Evolutionary conservation across 2,113 vertebrate species (phyloP), one percentile per base, ranked within the genome.

Genomic region (Anolis carolinensis): DNA sequence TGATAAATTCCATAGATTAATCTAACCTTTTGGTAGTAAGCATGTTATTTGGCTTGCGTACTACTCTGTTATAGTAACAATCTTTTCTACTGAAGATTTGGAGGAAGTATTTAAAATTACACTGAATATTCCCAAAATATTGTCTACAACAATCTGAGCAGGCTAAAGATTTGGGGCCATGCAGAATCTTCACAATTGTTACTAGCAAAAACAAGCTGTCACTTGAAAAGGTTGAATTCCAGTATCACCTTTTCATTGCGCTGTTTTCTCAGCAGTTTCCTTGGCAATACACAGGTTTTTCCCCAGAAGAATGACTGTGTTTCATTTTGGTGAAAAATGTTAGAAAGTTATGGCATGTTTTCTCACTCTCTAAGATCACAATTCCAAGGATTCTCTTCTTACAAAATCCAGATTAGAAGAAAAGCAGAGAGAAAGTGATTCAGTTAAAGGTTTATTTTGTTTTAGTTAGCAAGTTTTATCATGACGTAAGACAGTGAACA

Each of bases 291-390:
- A 55, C 16, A 55, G 8, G 80, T 86, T 82, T 83, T 86, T 13
- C n/a, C 23, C 88, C n/a, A 62, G 67, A 85, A 86, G 73, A 72
- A 50, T 79, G 44, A 59, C 55, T 85, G 70, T 6, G 0, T 10
- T 85, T 94, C 89, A 84, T 82, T 88, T 88, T 88, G 82, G 8
- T 68, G 91, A 73, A 87, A 88, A 9, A 55, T 36, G 88, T 39
- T 89, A 68, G 34, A 55, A 73, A 36, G 8, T 20, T 50, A 23
- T 55, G 2, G 4, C 52, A 55, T 55, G 52, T 21, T 25, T 50
- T 32, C 14, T 82, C n/a, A n/a, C 48, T 34, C 44, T 50, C 52
- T 55, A 14, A 55, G 20, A 4, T 21, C 34, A 21, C 32, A 72
- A 32, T 7, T 71, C 32, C 65, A 39, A 68, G 63, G 18, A 81